Conservation (phyloP, 2,113 vertebrate genomes). For the Tylochromis polylepis region DNA sequence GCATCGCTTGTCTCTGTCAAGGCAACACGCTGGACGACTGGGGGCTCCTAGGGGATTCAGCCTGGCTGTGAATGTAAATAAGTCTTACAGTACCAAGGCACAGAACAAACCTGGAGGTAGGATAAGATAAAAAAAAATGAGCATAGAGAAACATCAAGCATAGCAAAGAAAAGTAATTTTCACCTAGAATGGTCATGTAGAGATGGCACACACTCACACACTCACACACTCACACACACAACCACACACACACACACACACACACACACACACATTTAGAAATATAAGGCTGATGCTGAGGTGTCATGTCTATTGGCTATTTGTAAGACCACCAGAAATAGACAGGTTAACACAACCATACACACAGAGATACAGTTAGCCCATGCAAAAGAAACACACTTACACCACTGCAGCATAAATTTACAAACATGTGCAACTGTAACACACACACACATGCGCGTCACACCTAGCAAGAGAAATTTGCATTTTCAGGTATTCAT, state of each 20-base stretch:
- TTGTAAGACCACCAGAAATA: conserved; percentile 19
- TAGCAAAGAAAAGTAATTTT: conserved; percentile 66
- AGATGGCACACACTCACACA: background rate
- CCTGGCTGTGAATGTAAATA: conserved; percentile 62
- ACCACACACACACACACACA: background rate
- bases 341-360: background rate
- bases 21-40: conserved; percentile 22
- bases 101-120: conserved; percentile 25
- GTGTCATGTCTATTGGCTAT: conserved; percentile 42
- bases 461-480: background rate
- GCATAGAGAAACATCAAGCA: conserved; percentile 5
- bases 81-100: conserved; percentile 45
- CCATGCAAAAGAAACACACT: background rate
- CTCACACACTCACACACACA: background rate
- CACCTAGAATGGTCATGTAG: conserved; percentile 46
- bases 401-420: background rate
- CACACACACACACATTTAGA: background rate
- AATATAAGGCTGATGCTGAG: background rate
- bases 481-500: background rate
- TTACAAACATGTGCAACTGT: background rate
- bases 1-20: conserved; percentile 42
- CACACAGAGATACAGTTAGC: background rate
- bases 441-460: background rate
- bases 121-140: background rate
- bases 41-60: conserved; percentile 21